These are phyloP conservation scores for Leucophenga varia DNA, from an alignment of 1,140 invertebrate species.

Conservation along the genomic window DNA sequence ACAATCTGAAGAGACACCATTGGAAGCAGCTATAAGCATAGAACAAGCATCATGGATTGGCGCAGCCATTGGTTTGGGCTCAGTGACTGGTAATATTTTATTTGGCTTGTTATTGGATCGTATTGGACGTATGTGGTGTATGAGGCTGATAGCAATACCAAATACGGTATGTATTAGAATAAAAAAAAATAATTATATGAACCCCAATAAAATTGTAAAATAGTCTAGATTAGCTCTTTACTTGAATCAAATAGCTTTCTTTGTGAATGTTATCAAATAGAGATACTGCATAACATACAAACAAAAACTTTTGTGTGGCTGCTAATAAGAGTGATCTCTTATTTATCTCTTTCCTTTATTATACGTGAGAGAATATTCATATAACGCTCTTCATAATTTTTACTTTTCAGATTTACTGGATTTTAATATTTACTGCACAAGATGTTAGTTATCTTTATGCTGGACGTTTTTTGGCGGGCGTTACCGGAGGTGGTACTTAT, in stretches of 20 bases:
- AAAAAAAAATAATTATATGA: background rate
- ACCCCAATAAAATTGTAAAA: background rate
- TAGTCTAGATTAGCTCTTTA: background rate
- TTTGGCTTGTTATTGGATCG: constrained; percentile 37
- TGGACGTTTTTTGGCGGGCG: constrained; percentile 52
- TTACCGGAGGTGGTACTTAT: constrained; percentile 44
- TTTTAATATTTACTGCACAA: constrained; percentile 36
- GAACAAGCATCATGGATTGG: constrained; percentile 40
- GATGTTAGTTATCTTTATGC: constrained; percentile 45
- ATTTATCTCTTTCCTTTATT: too few relatives aligned
- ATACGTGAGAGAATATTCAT: too few relatives aligned
- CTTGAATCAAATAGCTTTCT: constrained; percentile 1
- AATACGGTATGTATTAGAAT: constrained; percentile 29
- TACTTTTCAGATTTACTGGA: constrained; percentile 31
- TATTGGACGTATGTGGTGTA: constrained; percentile 37
- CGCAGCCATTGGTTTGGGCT: constrained; percentile 32
- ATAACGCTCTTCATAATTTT: background rate
- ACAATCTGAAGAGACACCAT: constrained; percentile 20
- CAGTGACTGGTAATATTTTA: constrained; percentile 32
- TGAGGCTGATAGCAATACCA: constrained; percentile 38
- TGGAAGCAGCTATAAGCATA: constrained; percentile 23
- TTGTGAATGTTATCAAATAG: background rate
- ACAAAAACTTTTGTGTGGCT: too few relatives aligned
- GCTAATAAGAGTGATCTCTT: too few relatives aligned
- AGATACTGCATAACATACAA: too few relatives aligned